phyloP scores from a whole-genome alignment of 2,113 vertebrate species.

The Catharus fuscescens region DNA sequence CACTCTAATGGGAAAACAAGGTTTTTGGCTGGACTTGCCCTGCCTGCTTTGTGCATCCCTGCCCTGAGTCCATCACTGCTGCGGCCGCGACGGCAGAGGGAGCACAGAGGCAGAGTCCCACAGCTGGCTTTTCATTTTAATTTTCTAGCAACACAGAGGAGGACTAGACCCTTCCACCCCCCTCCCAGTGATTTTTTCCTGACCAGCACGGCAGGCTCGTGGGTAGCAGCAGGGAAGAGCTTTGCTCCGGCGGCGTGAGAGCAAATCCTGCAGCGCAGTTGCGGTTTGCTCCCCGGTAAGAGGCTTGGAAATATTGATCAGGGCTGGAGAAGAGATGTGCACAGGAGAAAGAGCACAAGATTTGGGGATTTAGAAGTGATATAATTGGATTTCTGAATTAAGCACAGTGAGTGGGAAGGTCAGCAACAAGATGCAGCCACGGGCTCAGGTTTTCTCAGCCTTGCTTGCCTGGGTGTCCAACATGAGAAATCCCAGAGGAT shows the following conservation, averaged over 20 bases:
- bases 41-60: background rate
- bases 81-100: slow-evolving; percentile 48
- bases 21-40: background rate
- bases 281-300: background rate
- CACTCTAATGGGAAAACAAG: background rate
- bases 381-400: slow-evolving; percentile 59
- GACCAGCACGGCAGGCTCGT: background rate
- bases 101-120: background rate
- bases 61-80: background rate
- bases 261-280: slow-evolving; percentile 13
- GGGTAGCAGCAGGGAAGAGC: background rate
- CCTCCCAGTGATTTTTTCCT: background rate
- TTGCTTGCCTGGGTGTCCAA: background rate
- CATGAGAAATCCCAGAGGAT: rapidly evolving
- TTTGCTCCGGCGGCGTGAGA: background rate
- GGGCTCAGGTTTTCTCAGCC: background rate
- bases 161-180: background rate
- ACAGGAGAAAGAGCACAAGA: slow-evolving; percentile 49
- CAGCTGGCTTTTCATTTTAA: background rate
- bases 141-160: background rate
- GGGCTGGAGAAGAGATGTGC: background rate
- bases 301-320: slow-evolving; percentile 51
- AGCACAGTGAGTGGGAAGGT: background rate
- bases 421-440: background rate
- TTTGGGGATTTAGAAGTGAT: slow-evolving; percentile 48